A percentile compares a stretch with the other conserved stretches of the same genome.
Evolutionary conservation across 2,888 invertebrate genomes (phyloP).

Genomic region (Molanna angustata): DNA sequence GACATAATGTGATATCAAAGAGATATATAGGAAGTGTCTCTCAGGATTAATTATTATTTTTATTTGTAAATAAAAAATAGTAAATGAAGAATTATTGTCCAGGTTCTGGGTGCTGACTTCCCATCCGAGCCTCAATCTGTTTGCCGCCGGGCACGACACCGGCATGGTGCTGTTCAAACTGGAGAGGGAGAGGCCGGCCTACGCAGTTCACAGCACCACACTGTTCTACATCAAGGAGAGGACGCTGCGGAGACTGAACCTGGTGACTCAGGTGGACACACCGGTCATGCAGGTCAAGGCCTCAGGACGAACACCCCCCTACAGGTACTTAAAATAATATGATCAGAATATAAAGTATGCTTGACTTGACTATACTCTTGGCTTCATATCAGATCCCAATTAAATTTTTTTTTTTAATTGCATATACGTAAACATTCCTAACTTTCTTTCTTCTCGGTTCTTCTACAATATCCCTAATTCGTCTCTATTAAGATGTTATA

Average conservation of each 20-base stretch:
- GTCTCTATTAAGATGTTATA: too few relatives aligned
- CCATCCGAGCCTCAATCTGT: constrained; percentile 92
- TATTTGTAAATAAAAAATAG: too few relatives aligned
- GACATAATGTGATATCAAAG: too few relatives aligned
- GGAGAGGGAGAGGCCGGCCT: constrained; percentile 95
- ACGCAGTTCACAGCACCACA: constrained; percentile 88
- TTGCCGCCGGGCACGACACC: constrained; percentile 99
- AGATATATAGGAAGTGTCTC: too few relatives aligned
- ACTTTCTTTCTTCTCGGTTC: too few relatives aligned
- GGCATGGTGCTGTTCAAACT: constrained; percentile 94
- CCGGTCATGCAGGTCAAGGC: constrained; percentile 91
- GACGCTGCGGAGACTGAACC: constrained; percentile 86
- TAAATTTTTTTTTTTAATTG: too few relatives aligned
- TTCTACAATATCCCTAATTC: too few relatives aligned
- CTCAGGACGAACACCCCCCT: constrained; percentile 70
- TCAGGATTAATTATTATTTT: too few relatives aligned
- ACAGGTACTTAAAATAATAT: constrained; percentile 45
- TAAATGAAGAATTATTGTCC: too few relatives aligned
- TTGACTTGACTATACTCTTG: background rate
- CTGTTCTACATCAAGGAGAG: constrained; percentile 96
- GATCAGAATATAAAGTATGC: background rate
- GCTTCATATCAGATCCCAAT: background rate
- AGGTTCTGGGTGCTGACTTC: constrained; percentile 96
- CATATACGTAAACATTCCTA: too few relatives aligned
- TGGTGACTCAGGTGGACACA: constrained; percentile 88